Percentiles rank a stretch among this genome's conserved stretches.
These are phyloP conservation scores for Momotus momota DNA, from an alignment of 2,797 vertebrate genomes.

Conservation along the genomic window DNA sequence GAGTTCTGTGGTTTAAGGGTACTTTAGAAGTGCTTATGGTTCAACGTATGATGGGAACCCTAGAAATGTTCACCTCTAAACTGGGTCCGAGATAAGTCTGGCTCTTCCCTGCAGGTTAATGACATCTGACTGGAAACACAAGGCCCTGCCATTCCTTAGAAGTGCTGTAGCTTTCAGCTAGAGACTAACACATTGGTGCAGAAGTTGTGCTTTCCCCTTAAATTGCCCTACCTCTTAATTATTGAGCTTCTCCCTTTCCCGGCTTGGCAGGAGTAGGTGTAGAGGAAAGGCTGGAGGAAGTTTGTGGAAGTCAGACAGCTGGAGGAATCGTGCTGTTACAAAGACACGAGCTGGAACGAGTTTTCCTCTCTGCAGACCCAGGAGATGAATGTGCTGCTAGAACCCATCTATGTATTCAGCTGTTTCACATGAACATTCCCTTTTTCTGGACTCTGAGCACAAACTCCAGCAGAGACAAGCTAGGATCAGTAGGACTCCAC, in stretches of 20 bases:
- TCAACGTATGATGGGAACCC: not conserved
- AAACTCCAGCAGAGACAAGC: not conserved
- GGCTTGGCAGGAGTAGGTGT: not conserved
- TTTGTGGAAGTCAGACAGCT: not conserved
- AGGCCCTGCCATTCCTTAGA: not conserved
- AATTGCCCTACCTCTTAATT: not conserved
- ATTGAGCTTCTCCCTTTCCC: not conserved
- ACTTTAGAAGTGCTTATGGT: not conserved
- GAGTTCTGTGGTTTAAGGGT: not conserved
- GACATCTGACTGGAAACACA: not conserved
- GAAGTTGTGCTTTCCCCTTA: not conserved
- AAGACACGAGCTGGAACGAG: not conserved
- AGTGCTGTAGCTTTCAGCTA: not conserved
- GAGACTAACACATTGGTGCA: not conserved
- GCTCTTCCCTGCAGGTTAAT: not conserved
- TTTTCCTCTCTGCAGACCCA: not conserved
- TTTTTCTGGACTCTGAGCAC: not conserved
- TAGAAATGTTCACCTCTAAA: not conserved
- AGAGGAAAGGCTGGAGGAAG: not conserved
- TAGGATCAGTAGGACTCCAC: not conserved
- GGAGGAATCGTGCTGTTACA: not conserved
- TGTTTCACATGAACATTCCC: not conserved
- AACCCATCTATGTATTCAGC: not conserved
- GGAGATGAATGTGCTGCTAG: not conserved
- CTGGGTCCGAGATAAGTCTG: not conserved